phyloP scores from a whole-genome alignment of 2,888 invertebrate species.

The Chirona hameri region DNA sequence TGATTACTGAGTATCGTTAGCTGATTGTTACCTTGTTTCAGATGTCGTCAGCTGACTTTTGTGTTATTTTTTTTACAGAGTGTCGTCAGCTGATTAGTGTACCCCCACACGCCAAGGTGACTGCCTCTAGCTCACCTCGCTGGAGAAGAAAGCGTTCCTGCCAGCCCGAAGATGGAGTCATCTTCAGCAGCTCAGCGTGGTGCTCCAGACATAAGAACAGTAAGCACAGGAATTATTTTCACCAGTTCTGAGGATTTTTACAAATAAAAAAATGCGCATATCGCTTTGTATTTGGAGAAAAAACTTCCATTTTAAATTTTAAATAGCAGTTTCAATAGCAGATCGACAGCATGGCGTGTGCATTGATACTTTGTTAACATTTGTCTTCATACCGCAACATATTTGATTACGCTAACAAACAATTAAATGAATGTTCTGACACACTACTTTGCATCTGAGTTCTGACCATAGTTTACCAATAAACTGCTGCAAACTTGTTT shows the following conservation, averaged over 20 bases:
- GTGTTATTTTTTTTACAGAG: slow-evolving; percentile 43
- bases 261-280: background rate
- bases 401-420: no score
- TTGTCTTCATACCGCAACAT: no score
- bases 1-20: background rate
- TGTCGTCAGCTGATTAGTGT: slow-evolving; percentile 52
- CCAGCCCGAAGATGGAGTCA: slow-evolving; percentile 52
- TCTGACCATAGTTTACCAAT: no score
- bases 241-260: no score
- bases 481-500: no score
- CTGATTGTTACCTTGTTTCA: background rate
- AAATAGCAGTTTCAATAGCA: no score
- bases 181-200: slow-evolving; percentile 53
- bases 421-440: no score
- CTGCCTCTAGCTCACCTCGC: slow-evolving; percentile 49
- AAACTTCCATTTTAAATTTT: no score
- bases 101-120: slow-evolving; percentile 50
- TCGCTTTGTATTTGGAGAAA: background rate
- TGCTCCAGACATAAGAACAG: slow-evolving; percentile 52
- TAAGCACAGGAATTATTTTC: slow-evolving; percentile 41
- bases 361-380: no score
- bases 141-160: slow-evolving; percentile 50
- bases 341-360: no score
- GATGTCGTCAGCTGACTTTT: background rate
- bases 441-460: no score